Base-by-base conservation (phyloP, 2,113 vertebrate genomes). In the Zingel zingel region DNA sequence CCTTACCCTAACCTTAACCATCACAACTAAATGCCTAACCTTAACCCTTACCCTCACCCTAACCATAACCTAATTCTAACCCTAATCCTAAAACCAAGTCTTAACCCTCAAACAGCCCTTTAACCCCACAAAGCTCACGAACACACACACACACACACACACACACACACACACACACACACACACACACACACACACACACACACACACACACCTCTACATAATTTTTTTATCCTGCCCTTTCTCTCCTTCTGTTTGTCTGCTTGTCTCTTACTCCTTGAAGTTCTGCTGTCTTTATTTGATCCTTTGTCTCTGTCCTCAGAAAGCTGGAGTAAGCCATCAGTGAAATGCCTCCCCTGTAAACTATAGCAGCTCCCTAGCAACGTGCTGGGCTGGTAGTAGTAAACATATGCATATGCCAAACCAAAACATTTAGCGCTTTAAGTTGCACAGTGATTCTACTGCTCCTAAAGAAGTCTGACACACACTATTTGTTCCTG, bases 281-380 rank as follows among this genome's bases (percentile, higher is more conserved):
- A 80, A 88, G 87, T 85, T 86, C 76, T 65, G 62, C 65, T 79
- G 62, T 76, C 48, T 74, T 84, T 84, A 82, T 93, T 94, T 93
- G 89, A 94, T 93, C 84, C 67, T 91, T 88, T 94, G 90, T 91
- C 66, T 92, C 88, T 69, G 84, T 84, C 65, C 74, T 79, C 79
- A 85, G 76, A 88, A 79, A 87, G 74, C 85, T 68, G n/a, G 69
- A 94, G 89, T 93, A 92, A 93, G 92, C 91, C 84, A 82, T 94
- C 91, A 91, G 78, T 77, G 77, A 86, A 90, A 89, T 51, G 74
- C 68, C 84, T 79, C 73, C 4, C 36, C 70, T 57, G 77, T 56
- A 85, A 89, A 83, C 83, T 67, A 59, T 39, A 84, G 67, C 68
- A 84, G 67, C 68, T 86, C 56, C 76, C 16, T 77, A 16, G 72